A percentile compares a stretch with the other conserved stretches of the same genome.
These are phyloP conservation scores for Tautogolabrus adspersus DNA, from an alignment of 2,113 vertebrate species.

Conservation along the genomic window DNA sequence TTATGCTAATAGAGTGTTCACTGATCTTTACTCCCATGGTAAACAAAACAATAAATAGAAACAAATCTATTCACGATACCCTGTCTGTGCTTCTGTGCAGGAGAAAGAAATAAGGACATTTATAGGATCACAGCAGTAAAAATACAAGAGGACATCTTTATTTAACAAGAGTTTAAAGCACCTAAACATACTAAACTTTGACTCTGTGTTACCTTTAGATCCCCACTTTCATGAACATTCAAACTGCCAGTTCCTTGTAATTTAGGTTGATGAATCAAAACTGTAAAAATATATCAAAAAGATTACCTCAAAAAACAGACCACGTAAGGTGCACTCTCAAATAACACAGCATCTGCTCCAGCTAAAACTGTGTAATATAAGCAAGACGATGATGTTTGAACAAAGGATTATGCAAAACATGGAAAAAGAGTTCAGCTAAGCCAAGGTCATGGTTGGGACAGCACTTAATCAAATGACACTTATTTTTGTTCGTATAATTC, in stretches of 20 bases:
- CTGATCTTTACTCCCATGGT: background rate
- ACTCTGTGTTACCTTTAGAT: background rate
- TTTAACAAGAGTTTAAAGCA: background rate
- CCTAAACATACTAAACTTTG: background rate
- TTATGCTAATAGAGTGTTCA: slow-evolving; percentile 7
- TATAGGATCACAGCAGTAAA: background rate
- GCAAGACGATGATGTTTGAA: background rate
- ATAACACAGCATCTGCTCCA: slow-evolving; percentile 8
- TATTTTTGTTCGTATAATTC: too few relatives aligned
- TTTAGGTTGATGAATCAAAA: background rate
- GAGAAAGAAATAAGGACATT: background rate
- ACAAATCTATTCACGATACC: slow-evolving; percentile 14
- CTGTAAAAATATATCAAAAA: slow-evolving; percentile 8
- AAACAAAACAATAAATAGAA: slow-evolving; percentile 17
- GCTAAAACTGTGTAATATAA: accelerated
- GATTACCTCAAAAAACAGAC: slow-evolving; percentile 1
- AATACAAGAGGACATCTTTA: background rate
- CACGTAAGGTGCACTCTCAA: slow-evolving; percentile 24
- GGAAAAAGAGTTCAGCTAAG: too few relatives aligned
- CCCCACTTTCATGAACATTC: background rate
- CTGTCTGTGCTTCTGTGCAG: background rate
- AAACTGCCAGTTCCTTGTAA: background rate
- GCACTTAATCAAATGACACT: too few relatives aligned
- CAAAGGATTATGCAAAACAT: background rate
- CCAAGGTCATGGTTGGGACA: too few relatives aligned